Evolutionary conservation across 2,888 invertebrate species (phyloP).

Genomic region (Agrochola lychnidis): DNA sequence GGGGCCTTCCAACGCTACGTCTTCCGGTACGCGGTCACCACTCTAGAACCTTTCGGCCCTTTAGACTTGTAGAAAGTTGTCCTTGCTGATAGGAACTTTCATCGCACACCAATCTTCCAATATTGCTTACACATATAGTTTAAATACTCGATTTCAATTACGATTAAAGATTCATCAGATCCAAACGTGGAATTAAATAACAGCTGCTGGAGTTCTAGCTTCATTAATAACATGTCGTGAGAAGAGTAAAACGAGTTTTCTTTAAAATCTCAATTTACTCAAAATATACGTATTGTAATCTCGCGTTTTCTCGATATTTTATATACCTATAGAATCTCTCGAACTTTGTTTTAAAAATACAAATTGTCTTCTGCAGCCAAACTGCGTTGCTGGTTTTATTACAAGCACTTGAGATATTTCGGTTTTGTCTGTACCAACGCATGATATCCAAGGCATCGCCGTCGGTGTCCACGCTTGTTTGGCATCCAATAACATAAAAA

Average conservation of each 20-base stretch:
- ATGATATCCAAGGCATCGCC: not conserved
- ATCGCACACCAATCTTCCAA: constrained; percentile 30
- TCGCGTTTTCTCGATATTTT: not conserved
- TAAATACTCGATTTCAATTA: constrained; percentile 23
- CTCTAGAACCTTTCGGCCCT: no score
- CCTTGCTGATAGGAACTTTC: constrained; percentile 42
- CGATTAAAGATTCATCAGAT: constrained; percentile 11
- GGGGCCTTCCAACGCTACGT: no score
- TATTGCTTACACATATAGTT: constrained; percentile 2
- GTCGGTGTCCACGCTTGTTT: not conserved
- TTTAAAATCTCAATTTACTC: not conserved
- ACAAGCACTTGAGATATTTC: not conserved
- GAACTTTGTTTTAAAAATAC: constrained; percentile 1
- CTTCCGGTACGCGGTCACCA: no score
- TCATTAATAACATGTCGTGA: not conserved
- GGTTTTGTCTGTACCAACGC: not conserved
- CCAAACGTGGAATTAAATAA: not conserved
- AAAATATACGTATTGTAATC: constrained; percentile 9
- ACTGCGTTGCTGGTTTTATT: not conserved
- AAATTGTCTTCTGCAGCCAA: not conserved
- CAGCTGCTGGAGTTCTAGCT: not conserved
- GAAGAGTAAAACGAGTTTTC: not conserved
- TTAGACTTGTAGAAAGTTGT: constrained; percentile 42
- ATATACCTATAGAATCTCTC: not conserved
- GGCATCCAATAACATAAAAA: not conserved